Conservation (phyloP, 2,797 vertebrate genomes). For the Spea hammondii region DNA sequence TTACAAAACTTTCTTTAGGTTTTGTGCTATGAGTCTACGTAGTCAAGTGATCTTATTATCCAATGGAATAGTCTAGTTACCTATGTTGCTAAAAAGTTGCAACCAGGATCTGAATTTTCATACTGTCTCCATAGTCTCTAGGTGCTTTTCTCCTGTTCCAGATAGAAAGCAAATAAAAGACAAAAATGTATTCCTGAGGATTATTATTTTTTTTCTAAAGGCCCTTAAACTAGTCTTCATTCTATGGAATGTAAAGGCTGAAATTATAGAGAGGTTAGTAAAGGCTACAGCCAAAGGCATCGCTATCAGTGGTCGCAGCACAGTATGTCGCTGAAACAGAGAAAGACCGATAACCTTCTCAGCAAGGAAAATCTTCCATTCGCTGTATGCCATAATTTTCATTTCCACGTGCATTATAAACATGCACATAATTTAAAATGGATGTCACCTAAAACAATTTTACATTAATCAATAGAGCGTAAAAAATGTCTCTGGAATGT, state of each 20-base stretch:
- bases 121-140: no score
- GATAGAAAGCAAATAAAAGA: no score
- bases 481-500: no score
- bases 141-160: no score
- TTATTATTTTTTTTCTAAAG: no score
- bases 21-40: no score
- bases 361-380: constrained; percentile 14
- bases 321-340: constrained; percentile 24
- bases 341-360: constrained; percentile 37
- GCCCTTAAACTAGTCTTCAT: not conserved
- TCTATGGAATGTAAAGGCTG: constrained; percentile 7
- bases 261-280: constrained; percentile 17
- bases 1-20: no score
- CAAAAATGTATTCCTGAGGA: no score
- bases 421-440: not conserved
- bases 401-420: not conserved
- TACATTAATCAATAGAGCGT: no score
- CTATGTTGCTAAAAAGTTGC: not conserved
- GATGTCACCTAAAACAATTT: no score
- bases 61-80: not conserved
- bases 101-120: not conserved
- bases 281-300: not conserved
- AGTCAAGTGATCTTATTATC: no score
- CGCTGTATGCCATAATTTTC: not conserved
- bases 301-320: not conserved